A percentile compares a stretch with the other conserved stretches of the same genome.
Evolutionary conservation across 2,888 invertebrate species (phyloP).

Genomic region (Rhorus exstirpatorius): DNA sequence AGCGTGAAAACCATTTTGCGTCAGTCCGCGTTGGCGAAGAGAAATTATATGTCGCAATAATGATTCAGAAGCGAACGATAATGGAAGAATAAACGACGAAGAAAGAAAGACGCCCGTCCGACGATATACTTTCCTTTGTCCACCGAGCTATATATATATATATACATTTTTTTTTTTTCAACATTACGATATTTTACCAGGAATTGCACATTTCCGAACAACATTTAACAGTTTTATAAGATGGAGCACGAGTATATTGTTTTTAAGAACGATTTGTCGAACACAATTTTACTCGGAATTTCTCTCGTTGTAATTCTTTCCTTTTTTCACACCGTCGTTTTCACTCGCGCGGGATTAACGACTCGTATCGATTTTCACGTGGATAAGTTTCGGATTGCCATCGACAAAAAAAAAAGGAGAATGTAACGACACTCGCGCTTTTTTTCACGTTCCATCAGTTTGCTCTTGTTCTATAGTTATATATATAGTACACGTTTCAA

Average conservation of each 20-base stretch:
- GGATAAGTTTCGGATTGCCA: constrained; percentile 29
- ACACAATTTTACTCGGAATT: constrained; percentile 44
- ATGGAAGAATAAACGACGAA: constrained; percentile 6
- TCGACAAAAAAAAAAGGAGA: not conserved
- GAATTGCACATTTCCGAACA: constrained; percentile 25
- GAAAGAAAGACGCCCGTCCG: constrained; percentile 31
- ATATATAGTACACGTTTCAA: too few relatives aligned
- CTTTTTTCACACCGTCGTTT: constrained; percentile 5
- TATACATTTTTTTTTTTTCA: too few relatives aligned
- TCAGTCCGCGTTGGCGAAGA: constrained; percentile 2
- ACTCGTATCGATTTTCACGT: constrained; percentile 46
- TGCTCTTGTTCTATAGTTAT: too few relatives aligned
- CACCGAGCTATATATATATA: constrained; percentile 12
- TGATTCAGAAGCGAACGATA: constrained; percentile 36
- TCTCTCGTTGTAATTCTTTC: constrained; percentile 40
- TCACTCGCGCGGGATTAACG: constrained; percentile 47
- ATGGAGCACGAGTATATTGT: constrained; percentile 35
- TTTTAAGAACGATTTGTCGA: constrained; percentile 38
- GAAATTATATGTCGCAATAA: constrained; percentile 25
- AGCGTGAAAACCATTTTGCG: constrained; percentile 51
- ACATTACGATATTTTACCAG: constrained; percentile 39
- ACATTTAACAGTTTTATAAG: constrained; percentile 32
- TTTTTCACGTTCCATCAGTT: not conserved
- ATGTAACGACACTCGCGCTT: constrained; percentile 1
- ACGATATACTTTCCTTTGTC: constrained; percentile 56